Conservation (phyloP, 1,140 invertebrate species). For the Oryctes rhinoceros region DNA sequence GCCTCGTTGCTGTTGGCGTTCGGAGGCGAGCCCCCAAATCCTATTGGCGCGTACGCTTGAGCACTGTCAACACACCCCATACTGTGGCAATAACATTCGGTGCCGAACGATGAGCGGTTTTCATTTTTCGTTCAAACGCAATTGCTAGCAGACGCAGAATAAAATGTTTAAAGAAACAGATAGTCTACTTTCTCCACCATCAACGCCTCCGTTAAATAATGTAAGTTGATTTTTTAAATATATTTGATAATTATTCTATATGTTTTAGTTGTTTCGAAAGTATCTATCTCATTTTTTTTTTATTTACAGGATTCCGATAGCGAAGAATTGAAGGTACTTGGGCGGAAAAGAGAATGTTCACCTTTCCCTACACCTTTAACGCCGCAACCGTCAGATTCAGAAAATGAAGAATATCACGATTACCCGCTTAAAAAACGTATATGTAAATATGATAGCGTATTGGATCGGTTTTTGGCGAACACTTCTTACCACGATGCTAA, state of each 20-base stretch:
- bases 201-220: slow-evolving; percentile 66
- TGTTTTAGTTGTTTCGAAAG: too few species aligned
- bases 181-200: slow-evolving; percentile 65
- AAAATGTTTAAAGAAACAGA: slow-evolving; percentile 40
- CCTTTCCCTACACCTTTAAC: slow-evolving; percentile 61
- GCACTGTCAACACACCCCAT: slow-evolving; percentile 46
- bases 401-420: slow-evolving; percentile 62
- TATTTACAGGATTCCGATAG: slow-evolving; percentile 48
- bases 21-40: slow-evolving; percentile 61
- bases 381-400: slow-evolving; percentile 68
- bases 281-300: slow-evolving; percentile 47
- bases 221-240: slow-evolving; percentile 61
- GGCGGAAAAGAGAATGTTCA: slow-evolving; percentile 60
- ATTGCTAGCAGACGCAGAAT: slow-evolving; percentile 10
- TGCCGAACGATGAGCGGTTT: slow-evolving; percentile 50
- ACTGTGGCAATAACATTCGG: slow-evolving; percentile 55
- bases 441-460: slow-evolving; percentile 61
- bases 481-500: slow-evolving; percentile 58
- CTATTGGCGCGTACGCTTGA: slow-evolving; percentile 62
- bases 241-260: too few species aligned
- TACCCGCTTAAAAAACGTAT: slow-evolving; percentile 61
- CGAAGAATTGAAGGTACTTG: slow-evolving; percentile 49
- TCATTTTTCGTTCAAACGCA: slow-evolving; percentile 48
- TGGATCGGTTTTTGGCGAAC: slow-evolving; percentile 60
- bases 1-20: slow-evolving; percentile 57